These are phyloP conservation scores for Drosophila jambulina DNA, from an alignment of 1,140 invertebrate genomes.

Conservation along the genomic window DNA sequence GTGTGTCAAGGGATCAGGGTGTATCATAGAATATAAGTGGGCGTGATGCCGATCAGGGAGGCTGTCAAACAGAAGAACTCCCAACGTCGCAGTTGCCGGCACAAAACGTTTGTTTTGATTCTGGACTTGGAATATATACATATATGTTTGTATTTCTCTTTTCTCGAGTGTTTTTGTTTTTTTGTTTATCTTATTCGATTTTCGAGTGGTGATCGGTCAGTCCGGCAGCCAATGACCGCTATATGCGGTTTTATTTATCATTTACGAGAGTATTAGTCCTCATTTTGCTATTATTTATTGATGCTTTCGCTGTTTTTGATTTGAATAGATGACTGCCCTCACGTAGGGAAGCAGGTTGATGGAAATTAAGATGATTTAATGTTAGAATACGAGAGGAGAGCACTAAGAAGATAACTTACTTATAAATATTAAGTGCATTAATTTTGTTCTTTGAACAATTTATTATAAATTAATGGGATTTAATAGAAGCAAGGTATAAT, in stretches of 20 bases:
- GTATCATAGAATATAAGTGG: constrained; percentile 31
- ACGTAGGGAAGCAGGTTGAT: neutral
- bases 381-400: neutral
- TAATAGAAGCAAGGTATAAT: no score
- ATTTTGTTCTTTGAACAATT: neutral
- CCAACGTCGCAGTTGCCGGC: constrained; percentile 42
- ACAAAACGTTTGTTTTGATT: constrained; percentile 40
- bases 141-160: neutral
- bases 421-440: neutral
- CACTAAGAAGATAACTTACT: neutral
- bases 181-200: constrained; percentile 26
- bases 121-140: constrained; percentile 1
- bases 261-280: constrained; percentile 28
- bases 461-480: no score
- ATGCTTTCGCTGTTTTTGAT: neutral
- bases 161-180: constrained; percentile 19
- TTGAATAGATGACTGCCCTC: constrained; percentile 2
- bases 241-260: constrained; percentile 44
- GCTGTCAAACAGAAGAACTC: constrained; percentile 28
- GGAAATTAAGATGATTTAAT: constrained; percentile 24
- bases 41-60: constrained; percentile 6
- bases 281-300: constrained; percentile 17
- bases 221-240: constrained; percentile 43
- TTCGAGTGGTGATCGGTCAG: constrained; percentile 12
- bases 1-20: constrained; percentile 36